Evolutionary conservation across 2,113 vertebrate species (phyloP).

Genomic region (Megalops atlanticus): DNA sequence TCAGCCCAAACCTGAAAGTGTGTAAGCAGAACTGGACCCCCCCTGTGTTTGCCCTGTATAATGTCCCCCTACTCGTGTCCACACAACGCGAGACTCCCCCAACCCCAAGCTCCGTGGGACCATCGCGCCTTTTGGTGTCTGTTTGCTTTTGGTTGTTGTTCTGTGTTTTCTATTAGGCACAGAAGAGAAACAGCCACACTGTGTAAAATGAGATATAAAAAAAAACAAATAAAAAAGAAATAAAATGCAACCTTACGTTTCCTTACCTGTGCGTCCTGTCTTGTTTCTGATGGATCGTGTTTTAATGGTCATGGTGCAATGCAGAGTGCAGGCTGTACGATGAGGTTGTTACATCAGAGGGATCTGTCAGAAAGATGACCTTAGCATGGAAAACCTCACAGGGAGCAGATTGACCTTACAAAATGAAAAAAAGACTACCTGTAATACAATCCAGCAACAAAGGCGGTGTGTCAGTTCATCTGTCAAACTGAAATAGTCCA

Average conservation of each 20-base stretch:
- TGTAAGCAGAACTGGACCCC: neutral
- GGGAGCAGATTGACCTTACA: too few species aligned
- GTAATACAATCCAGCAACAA: too few species aligned
- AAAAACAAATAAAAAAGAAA: constrained; percentile 20
- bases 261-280: constrained; percentile 14
- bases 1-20: neutral
- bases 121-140: constrained; percentile 9
- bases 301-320: neutral
- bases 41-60: neutral
- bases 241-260: constrained; percentile 13
- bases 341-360: too few species aligned
- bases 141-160: constrained; percentile 22
- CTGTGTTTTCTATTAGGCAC: constrained; percentile 29
- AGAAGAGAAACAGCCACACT: constrained; percentile 19
- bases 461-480: too few species aligned
- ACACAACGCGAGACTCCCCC: neutral
- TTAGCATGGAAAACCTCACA: too few species aligned
- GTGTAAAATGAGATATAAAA: constrained; percentile 11
- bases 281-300: neutral
- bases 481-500: too few species aligned
- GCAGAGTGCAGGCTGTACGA: neutral
- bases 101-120: neutral
- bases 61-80: neutral
- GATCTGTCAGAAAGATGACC: too few species aligned
- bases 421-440: too few species aligned